These are phyloP conservation scores for Morpho achilles DNA, from an alignment of 2,888 invertebrate species.

Conservation along the genomic window DNA sequence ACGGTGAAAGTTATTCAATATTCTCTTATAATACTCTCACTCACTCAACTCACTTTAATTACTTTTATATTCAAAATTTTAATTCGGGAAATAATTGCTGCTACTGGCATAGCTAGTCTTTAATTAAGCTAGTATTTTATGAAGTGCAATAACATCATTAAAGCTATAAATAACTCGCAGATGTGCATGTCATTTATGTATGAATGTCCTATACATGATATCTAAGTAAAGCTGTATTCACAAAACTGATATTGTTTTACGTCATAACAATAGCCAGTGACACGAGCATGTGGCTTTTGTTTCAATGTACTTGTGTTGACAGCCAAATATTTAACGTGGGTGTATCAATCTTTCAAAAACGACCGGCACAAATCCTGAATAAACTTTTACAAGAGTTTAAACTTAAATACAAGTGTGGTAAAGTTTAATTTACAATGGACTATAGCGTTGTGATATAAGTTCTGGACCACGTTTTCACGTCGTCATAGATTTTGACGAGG, in stretches of 20 bases:
- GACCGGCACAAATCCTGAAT: background rate
- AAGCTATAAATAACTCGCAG: too few species aligned
- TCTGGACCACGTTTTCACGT: conserved; percentile 5
- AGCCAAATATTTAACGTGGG: background rate
- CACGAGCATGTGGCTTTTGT: background rate
- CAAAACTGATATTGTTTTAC: background rate
- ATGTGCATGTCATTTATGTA: too few species aligned
- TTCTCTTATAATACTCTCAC: too few species aligned
- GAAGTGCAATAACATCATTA: too few species aligned
- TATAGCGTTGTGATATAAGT: background rate
- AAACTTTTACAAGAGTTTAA: background rate
- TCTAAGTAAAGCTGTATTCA: background rate
- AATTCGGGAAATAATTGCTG: too few species aligned
- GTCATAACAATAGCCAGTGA: background rate
- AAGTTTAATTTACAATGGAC: background rate
- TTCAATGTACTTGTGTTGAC: background rate
- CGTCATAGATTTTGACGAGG: conserved; percentile 12
- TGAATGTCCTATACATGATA: background rate
- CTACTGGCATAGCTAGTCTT: too few species aligned
- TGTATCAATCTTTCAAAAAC: background rate
- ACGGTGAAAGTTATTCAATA: too few species aligned
- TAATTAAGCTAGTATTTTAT: too few species aligned
- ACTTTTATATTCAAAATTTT: too few species aligned
- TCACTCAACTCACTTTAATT: too few species aligned
- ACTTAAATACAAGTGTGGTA: background rate